A percentile compares a stretch with the other conserved stretches of the same genome.
phyloP scores from a whole-genome alignment of 2,888 invertebrate genomes.

The Plutella xylostella region DNA sequence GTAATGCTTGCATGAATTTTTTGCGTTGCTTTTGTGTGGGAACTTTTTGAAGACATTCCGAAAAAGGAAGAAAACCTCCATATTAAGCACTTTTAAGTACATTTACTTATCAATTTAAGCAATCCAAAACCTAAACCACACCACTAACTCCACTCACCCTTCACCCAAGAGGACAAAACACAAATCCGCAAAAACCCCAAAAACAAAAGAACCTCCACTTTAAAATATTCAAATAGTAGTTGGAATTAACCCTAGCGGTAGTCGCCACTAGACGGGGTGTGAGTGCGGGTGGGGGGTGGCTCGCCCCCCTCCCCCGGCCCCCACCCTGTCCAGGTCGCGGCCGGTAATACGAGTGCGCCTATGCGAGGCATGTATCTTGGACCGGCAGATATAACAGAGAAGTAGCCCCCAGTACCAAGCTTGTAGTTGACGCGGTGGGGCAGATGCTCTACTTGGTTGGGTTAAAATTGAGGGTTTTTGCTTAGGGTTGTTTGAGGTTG shows the following conservation, averaged over 20 bases:
- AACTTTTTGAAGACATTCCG: no score
- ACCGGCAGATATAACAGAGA: constrained; percentile 69
- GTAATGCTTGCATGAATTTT: neutral
- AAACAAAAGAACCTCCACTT: constrained; percentile 28
- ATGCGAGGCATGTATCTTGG: constrained; percentile 71
- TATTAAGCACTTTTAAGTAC: no score
- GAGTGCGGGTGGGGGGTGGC: constrained; percentile 20
- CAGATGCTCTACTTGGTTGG: constrained; percentile 38
- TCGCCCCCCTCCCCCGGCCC: constrained; percentile 18
- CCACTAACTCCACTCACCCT: no score
- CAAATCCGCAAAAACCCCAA: constrained; percentile 9
- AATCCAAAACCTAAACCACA: no score
- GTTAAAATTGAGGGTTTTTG: neutral
- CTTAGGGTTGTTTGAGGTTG: neutral
- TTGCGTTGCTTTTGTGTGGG: no score
- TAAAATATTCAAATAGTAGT: constrained; percentile 61
- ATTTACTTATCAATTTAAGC: no score
- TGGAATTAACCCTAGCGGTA: constrained; percentile 65
- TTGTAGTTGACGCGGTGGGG: constrained; percentile 30
- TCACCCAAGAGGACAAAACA: neutral
- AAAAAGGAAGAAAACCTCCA: no score
- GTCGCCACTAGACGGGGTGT: constrained; percentile 43
- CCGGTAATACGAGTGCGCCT: constrained; percentile 69
- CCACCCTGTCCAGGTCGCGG: constrained; percentile 45
- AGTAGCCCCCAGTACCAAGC: constrained; percentile 67